phyloP scores from a whole-genome alignment of 2,888 invertebrate species.

The Papilio protenor region DNA sequence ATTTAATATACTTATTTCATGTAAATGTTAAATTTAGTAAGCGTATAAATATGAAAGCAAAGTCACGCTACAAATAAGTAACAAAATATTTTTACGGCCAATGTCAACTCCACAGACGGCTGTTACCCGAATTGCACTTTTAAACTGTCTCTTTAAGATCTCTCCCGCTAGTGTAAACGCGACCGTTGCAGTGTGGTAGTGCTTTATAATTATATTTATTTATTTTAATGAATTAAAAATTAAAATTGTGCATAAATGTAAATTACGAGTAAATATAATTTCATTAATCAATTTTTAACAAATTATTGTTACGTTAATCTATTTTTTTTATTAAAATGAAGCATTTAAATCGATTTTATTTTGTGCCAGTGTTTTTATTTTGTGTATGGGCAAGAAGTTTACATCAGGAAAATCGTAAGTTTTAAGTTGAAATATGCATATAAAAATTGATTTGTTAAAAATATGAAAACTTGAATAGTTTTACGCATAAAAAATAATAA shows the following conservation, averaged over 20 bases:
- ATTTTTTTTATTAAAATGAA: background rate
- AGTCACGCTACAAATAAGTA: slow-evolving; percentile 39
- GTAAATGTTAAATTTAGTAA: background rate
- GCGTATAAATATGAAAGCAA: slow-evolving; percentile 31
- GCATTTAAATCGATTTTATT: slow-evolving; percentile 1
- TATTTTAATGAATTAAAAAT: slow-evolving; percentile 8
- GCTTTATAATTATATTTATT: slow-evolving; percentile 43
- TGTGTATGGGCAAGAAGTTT: slow-evolving; percentile 42
- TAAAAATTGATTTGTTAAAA: background rate
- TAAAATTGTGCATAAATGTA: background rate
- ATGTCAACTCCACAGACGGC: slow-evolving; percentile 60
- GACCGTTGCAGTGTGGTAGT: slow-evolving; percentile 55
- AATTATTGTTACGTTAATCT: background rate
- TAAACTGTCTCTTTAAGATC: slow-evolving; percentile 68
- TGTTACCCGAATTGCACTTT: slow-evolving; percentile 67
- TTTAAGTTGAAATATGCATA: background rate
- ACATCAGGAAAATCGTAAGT: slow-evolving; percentile 42
- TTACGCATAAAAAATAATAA: no score
- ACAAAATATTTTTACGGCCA: slow-evolving; percentile 48
- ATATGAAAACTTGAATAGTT: no score
- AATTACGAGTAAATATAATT: background rate
- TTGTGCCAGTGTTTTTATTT: slow-evolving; percentile 21
- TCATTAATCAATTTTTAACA: background rate
- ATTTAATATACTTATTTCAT: no score
- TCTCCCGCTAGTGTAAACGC: slow-evolving; percentile 62